Evolutionary conservation across 1,140 invertebrate genomes (phyloP).

Genomic region (Uloborus diversus): DNA sequence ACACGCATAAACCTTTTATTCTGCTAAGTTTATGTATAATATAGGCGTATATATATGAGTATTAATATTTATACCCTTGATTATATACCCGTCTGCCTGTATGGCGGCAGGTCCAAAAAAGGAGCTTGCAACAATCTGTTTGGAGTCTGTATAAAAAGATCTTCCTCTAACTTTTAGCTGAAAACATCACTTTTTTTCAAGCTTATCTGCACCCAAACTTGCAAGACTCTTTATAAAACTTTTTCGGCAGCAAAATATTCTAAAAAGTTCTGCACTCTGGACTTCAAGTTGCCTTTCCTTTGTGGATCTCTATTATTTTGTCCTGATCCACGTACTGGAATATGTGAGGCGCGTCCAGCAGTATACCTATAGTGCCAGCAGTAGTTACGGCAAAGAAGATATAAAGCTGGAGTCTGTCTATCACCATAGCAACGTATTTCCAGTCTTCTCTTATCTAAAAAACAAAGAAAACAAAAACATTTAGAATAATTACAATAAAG

Average conservation of each 20-base stretch:
- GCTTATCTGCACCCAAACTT: no score
- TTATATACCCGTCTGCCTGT: constrained; percentile 41
- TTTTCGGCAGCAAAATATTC: no score
- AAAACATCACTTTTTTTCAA: no score
- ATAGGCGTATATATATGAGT: background rate
- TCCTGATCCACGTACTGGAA: constrained; percentile 99
- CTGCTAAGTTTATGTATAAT: constrained; percentile 20
- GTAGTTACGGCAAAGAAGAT: constrained; percentile 97
- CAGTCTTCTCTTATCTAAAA: constrained; percentile 96
- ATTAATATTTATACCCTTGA: constrained; percentile 7
- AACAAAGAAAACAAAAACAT: constrained; percentile 38
- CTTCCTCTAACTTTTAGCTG: background rate
- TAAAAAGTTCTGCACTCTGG: background rate
- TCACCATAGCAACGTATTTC: constrained; percentile 99
- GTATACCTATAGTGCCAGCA: constrained; percentile 90
- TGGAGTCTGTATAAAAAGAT: background rate
- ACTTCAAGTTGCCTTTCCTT: constrained; percentile 54
- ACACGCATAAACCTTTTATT: background rate
- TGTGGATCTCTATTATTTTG: constrained; percentile 91
- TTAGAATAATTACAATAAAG: no score
- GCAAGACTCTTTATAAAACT: no score
- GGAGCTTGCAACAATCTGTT: background rate
- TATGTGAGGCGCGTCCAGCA: constrained; percentile 99
- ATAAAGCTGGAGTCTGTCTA: constrained; percentile 95
- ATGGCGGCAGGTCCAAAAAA: background rate